A percentile compares a stretch with the other conserved stretches of the same genome.
These are phyloP conservation scores for Lepidochrysops patricia DNA, from an alignment of 2,888 invertebrate species.

Conservation along the genomic window DNA sequence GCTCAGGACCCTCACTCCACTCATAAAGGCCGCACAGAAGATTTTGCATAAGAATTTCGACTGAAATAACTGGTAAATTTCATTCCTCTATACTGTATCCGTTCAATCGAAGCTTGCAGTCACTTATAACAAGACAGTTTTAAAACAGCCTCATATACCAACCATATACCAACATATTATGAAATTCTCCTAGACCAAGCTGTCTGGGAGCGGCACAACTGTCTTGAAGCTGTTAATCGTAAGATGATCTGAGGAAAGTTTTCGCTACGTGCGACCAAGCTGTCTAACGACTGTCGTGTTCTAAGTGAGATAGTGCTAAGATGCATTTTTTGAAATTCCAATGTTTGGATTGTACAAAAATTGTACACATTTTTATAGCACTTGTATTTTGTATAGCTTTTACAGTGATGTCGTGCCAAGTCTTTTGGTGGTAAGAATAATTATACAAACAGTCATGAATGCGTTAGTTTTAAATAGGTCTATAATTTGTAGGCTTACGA, in stretches of 20 bases:
- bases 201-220: too few species aligned
- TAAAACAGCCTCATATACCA: too few species aligned
- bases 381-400: slow-evolving; percentile 10
- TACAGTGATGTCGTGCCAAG: slow-evolving; percentile 9
- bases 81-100: slow-evolving; percentile 2
- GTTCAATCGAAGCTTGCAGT: too few species aligned
- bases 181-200: too few species aligned
- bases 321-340: slow-evolving; percentile 6
- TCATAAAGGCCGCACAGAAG: slow-evolving; percentile 93
- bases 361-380: slow-evolving; percentile 9
- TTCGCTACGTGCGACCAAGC: too few species aligned
- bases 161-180: too few species aligned
- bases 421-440: background rate
- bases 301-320: background rate
- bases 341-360: background rate
- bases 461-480: background rate
- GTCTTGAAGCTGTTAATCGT: too few species aligned
- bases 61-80: slow-evolving; percentile 34
- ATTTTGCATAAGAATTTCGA: slow-evolving; percentile 80
- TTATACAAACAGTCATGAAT: slow-evolving; percentile 1
- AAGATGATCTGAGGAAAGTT: too few species aligned
- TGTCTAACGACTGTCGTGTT: too few species aligned
- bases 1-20: slow-evolving; percentile 86
- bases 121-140: too few species aligned
- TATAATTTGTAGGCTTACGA: background rate